Conservation (phyloP, 2,888 invertebrate genomes). For the Cantharis nigra region DNA sequence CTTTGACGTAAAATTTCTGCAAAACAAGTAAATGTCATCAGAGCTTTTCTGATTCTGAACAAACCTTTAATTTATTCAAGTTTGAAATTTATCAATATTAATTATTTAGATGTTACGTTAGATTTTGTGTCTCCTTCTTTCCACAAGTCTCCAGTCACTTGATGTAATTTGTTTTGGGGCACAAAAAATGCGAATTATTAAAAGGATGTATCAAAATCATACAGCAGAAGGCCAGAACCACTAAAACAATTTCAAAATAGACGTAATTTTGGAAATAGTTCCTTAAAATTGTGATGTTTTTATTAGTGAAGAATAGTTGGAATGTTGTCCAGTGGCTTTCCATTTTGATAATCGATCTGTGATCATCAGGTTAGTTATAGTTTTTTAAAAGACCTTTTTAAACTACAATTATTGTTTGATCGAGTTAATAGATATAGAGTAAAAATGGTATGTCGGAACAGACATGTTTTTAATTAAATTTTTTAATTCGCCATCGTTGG, state of each 20-base stretch:
- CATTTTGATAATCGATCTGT: not conserved
- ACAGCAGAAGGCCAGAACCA: not conserved
- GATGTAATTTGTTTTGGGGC: not conserved
- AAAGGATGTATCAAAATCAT: not conserved
- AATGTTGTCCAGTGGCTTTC: not conserved
- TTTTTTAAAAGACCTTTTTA: not conserved
- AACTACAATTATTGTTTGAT: too few species aligned
- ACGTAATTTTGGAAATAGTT: not conserved
- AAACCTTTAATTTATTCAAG: not conserved
- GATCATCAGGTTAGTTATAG: not conserved
- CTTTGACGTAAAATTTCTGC: not conserved
- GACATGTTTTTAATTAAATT: too few species aligned
- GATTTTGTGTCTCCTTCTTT: not conserved
- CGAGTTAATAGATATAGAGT: not conserved
- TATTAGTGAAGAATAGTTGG: not conserved
- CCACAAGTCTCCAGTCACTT: not conserved
- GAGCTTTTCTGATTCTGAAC: not conserved
- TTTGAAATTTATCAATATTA: not conserved
- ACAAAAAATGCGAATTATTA: not conserved
- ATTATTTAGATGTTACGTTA: not conserved
- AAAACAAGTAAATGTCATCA: not conserved
- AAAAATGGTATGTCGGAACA: not conserved
- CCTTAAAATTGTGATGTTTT: not conserved
- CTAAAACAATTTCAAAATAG: not conserved
- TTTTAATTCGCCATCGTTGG: too few species aligned